Evolutionary conservation across 1,140 invertebrate genomes (phyloP).

Genomic region (Pseudomyrmex dendroicus): DNA sequence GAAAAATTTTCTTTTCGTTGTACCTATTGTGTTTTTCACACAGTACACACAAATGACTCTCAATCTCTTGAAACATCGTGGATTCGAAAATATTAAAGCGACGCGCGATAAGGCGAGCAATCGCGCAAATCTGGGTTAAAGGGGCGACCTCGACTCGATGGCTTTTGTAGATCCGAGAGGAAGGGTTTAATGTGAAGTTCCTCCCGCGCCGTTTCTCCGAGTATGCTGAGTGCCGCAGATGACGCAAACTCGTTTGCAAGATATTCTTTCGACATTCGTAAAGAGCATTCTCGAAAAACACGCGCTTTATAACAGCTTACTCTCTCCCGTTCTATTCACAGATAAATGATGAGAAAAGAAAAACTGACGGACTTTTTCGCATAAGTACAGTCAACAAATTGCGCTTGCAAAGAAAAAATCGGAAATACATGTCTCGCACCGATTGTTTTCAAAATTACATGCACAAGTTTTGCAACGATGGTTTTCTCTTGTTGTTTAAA

Average conservation of each 20-base stretch:
- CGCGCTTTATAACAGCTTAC: constrained; percentile 18
- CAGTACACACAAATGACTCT: no score
- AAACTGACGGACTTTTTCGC: background rate
- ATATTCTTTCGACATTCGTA: constrained; percentile 50
- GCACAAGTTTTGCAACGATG: background rate
- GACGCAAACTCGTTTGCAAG: constrained; percentile 56
- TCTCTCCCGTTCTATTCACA: constrained; percentile 6
- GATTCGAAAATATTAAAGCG: constrained; percentile 32
- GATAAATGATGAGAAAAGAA: constrained; percentile 16
- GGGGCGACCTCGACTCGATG: constrained; percentile 68
- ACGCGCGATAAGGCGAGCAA: background rate
- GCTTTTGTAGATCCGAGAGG: constrained; percentile 65
- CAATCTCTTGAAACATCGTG: background rate
- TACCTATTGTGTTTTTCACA: no score
- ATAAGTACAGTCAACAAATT: constrained; percentile 10
- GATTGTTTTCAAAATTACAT: background rate
- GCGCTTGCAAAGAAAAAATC: background rate
- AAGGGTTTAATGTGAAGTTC: constrained; percentile 65
- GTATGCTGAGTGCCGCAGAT: constrained; percentile 39
- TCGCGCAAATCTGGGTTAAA: constrained; percentile 69
- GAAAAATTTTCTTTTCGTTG: no score
- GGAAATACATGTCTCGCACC: background rate
- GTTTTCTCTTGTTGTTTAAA: background rate
- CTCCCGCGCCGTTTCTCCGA: constrained; percentile 26
- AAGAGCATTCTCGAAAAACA: constrained; percentile 53